Conservation (phyloP, 2,113 vertebrate genomes). For the Spermophilus dauricus region DNA sequence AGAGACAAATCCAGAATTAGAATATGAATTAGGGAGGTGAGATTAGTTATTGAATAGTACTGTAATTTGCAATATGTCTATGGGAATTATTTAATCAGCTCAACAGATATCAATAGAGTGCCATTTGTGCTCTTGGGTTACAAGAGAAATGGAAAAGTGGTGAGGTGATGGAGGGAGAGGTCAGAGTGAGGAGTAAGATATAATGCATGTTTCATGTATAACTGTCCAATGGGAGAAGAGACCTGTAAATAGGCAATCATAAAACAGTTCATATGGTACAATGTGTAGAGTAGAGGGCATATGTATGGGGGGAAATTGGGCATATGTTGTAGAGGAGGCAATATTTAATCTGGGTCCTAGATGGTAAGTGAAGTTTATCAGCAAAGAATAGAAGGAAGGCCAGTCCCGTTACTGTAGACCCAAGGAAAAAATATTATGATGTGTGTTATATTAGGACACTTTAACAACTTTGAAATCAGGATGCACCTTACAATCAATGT, state of each 20-base stretch:
- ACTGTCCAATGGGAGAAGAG: not conserved
- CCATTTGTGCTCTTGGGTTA: not conserved
- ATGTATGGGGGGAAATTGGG: not conserved
- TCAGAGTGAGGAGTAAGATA: not conserved
- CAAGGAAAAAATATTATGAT: not conserved
- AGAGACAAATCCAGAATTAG: not conserved
- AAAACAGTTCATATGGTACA: not conserved
- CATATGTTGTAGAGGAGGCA: not conserved
- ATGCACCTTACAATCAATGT: not conserved
- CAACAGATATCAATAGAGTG: not conserved
- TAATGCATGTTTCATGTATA: not conserved
- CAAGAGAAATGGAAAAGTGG: not conserved
- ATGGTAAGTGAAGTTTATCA: not conserved
- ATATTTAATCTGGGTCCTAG: not conserved
- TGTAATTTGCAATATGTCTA: not conserved
- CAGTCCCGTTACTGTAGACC: not conserved
- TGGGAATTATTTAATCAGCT: not conserved
- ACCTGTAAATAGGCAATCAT: not conserved
- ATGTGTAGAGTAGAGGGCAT: not conserved
- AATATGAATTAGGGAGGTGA: not conserved
- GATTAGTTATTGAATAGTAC: not conserved
- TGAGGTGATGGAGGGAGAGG: not conserved
- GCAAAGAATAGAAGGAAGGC: not conserved
- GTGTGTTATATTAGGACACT: not conserved
- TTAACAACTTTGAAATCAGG: not conserved